phyloP scores from a whole-genome alignment of 1,140 invertebrate genomes.

The Phymastichus coffea region DNA sequence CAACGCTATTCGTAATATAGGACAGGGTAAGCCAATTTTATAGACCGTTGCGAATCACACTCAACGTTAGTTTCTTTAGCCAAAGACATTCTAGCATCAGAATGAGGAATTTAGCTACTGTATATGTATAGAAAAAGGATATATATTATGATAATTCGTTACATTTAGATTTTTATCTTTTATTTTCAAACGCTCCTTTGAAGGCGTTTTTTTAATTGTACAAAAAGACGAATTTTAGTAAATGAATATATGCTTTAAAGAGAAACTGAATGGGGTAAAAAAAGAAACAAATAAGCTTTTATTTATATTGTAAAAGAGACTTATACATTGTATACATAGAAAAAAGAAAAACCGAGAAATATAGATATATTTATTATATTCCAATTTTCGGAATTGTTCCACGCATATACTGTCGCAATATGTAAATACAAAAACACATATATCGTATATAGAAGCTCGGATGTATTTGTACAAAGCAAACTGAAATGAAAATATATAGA shows the following conservation, averaged over 20 bases:
- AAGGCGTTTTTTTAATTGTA: conserved; percentile 36
- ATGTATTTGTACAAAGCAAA: conserved; percentile 21
- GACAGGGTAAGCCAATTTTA: conserved; percentile 33
- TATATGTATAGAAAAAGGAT: not conserved
- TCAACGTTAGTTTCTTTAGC: conserved; percentile 43
- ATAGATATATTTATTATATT: conserved; percentile 30
- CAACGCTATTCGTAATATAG: too few species aligned
- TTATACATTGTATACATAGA: conserved; percentile 29
- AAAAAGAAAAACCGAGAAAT: not conserved
- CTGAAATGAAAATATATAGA: not conserved
- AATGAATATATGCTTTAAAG: conserved; percentile 2
- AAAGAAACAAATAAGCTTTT: conserved; percentile 31
- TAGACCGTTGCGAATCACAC: conserved; percentile 35
- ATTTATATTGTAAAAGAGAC: conserved; percentile 39
- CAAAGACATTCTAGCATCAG: conserved; percentile 45
- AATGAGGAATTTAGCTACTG: conserved; percentile 25
- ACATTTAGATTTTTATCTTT: conserved; percentile 30
- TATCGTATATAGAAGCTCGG: not conserved
- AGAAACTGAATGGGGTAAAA: conserved; percentile 16
- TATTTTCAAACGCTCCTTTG: conserved; percentile 28
- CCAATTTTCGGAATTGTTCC: conserved; percentile 33
- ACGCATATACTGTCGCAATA: conserved; percentile 22
- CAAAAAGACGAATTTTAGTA: too few species aligned
- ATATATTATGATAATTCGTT: too few species aligned
- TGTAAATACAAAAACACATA: conserved; percentile 30